Base-by-base conservation (phyloP, 2,888 invertebrate genomes). In the Marronus borbonicus region DNA sequence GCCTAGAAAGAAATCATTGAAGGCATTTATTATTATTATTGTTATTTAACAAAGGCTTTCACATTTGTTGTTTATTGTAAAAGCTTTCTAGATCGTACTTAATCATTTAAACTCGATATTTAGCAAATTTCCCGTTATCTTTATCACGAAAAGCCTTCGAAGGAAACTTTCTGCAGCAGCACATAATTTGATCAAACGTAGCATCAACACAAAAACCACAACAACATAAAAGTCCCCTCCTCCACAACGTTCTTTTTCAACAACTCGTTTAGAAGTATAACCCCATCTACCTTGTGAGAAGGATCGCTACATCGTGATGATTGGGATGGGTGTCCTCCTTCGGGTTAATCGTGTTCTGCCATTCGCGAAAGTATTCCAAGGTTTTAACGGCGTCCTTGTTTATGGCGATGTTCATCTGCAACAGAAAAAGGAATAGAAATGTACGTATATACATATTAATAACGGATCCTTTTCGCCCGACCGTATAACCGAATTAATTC, bases 301-400 rank as follows among this genome's bases (percentile, higher is more conserved):
- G 87, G 78, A 92, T 84, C 20, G 91, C 91, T 7, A 91, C 89
- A 84, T 92, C 92, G 84, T 92, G 92, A 83, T 92, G 91, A 83
- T 91, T 90, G 7, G 91, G 91, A 82, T 91, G 90, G 17, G 86
- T 85, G 81, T 91, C 91, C 79, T 90, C 89, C 55, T 87, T 87
- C 1, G 90, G 90, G 84, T 92, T 91, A 74, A 91, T 88, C 77
- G 83, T 85, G 75, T 88, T 85, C 83, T 92, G 92, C 91, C 91
- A 92, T 76, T 89, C 87, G 83, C 91, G 90, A 85, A 92, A 92
- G 83, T 88, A 89, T 77, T 88, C 87, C 79, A 92, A 85, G 4
- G 91, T 89, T 80, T 88, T 87, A 78, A 90, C 89, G 2, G 90
- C 90, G 82, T 90, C 89, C 80, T 89, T 89, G 76, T 85, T 89